phyloP scores from a whole-genome alignment of 2,797 vertebrate genomes.

The Apogon talboti region DNA sequence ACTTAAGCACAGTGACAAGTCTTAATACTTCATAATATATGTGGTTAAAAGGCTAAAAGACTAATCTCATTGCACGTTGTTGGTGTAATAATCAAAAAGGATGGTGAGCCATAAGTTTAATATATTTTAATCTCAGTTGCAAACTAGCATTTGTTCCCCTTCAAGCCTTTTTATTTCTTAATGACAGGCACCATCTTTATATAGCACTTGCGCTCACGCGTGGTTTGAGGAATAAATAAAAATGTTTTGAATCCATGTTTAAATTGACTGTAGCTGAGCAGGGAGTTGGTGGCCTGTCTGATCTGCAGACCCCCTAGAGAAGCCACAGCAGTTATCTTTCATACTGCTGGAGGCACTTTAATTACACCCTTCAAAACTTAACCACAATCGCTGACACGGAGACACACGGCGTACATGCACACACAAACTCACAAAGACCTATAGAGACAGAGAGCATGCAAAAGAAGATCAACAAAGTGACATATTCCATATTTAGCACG shows the following conservation, averaged over 20 bases:
- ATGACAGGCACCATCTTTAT: slow-evolving; percentile 45
- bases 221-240: slow-evolving; percentile 38
- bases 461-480: not conserved
- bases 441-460: not conserved
- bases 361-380: slow-evolving; percentile 45
- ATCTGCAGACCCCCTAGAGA: slow-evolving; percentile 43
- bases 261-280: slow-evolving; percentile 46
- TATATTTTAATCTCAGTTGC: not conserved
- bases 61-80: too few relatives aligned
- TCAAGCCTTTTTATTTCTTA: not conserved
- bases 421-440: not conserved
- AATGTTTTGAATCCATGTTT: slow-evolving; percentile 58
- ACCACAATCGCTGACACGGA: slow-evolving; percentile 26
- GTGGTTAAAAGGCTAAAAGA: too few relatives aligned
- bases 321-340: slow-evolving; percentile 38
- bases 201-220: slow-evolving; percentile 28
- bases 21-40: too few relatives aligned
- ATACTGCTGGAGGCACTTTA: slow-evolving; percentile 63
- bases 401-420: not conserved
- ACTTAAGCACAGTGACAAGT: too few relatives aligned
- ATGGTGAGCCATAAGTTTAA: too few relatives aligned
- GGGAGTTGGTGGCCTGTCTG: slow-evolving; percentile 31
- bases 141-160: slow-evolving; percentile 4
- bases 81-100: too few relatives aligned
- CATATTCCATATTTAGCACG: not conserved